These are phyloP conservation scores for Rhyacophila brunnea DNA, from an alignment of 1,140 invertebrate genomes.

Conservation along the genomic window DNA sequence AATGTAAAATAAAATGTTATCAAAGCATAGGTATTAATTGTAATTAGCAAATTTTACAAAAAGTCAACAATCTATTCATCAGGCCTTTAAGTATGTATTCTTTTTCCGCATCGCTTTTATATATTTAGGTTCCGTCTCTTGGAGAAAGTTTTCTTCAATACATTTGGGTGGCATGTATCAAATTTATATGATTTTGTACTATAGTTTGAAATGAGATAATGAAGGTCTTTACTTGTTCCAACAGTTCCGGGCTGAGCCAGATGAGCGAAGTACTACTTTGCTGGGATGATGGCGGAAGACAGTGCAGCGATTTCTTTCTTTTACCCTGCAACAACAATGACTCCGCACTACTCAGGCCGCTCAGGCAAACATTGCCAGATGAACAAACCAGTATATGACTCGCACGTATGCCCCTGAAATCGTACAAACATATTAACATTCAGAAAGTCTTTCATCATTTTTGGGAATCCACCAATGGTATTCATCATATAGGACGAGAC, in stretches of 20 bases:
- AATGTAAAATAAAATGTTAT: too few relatives aligned
- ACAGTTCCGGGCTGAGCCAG: conserved; percentile 88
- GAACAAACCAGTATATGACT: conserved; percentile 79
- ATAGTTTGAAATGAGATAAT: too few relatives aligned
- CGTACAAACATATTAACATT: not conserved
- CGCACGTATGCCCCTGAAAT: conserved; percentile 72
- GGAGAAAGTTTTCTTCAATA: too few relatives aligned
- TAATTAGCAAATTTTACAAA: too few relatives aligned
- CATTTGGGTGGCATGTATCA: too few relatives aligned
- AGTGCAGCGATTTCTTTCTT: conserved; percentile 67
- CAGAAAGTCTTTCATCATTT: not conserved
- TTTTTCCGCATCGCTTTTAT: too few relatives aligned
- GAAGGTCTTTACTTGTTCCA: conserved; percentile 82
- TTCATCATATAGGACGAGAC: not conserved
- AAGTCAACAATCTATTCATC: too few relatives aligned
- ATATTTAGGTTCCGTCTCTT: too few relatives aligned
- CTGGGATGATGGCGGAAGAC: conserved; percentile 65
- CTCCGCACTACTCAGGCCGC: conserved; percentile 76
- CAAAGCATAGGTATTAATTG: too few relatives aligned
- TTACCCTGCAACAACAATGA: conserved; percentile 69
- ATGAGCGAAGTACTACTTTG: conserved; percentile 67
- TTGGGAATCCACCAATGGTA: not conserved
- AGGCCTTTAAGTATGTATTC: too few relatives aligned
- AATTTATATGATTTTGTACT: too few relatives aligned
- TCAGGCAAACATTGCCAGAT: conserved; percentile 67